These are phyloP conservation scores for Poeciliopsis presidionis DNA, from an alignment of 2,797 vertebrate genomes.

Conservation along the genomic window DNA sequence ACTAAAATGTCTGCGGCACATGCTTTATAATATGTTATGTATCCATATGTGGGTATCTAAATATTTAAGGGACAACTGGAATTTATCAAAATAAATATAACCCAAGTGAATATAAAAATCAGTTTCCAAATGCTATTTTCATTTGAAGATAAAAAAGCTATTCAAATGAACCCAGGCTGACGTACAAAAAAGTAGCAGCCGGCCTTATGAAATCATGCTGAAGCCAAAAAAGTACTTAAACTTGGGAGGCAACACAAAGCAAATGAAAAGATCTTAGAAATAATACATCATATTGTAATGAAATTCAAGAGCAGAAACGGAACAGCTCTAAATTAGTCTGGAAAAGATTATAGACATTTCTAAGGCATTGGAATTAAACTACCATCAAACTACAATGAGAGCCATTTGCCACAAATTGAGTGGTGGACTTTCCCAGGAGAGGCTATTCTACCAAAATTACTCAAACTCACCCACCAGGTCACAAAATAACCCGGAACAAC, in stretches of 20 bases:
- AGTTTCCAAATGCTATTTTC: background rate
- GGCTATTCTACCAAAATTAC: background rate
- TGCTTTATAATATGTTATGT: background rate
- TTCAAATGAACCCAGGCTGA: background rate
- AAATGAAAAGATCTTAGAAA: background rate
- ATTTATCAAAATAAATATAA: background rate
- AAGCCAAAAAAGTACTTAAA: background rate
- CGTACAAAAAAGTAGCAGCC: background rate
- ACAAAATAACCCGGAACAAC: background rate
- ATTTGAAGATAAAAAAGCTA: background rate
- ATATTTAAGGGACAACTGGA: background rate
- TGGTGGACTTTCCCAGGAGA: background rate
- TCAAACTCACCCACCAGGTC: background rate
- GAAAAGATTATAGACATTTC: background rate
- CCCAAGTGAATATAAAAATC: background rate
- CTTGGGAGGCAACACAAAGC: background rate
- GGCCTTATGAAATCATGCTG: background rate
- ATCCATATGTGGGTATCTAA: background rate
- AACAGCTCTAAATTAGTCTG: background rate
- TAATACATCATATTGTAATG: background rate
- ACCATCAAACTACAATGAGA: background rate
- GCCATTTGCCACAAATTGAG: background rate
- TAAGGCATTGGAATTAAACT: background rate
- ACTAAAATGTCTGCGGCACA: background rate
- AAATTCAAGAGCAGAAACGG: background rate